Percentiles rank a stretch among this genome's conserved stretches.
Evolutionary conservation across 2,888 invertebrate species (phyloP).

Genomic region (Pollenia angustigena): DNA sequence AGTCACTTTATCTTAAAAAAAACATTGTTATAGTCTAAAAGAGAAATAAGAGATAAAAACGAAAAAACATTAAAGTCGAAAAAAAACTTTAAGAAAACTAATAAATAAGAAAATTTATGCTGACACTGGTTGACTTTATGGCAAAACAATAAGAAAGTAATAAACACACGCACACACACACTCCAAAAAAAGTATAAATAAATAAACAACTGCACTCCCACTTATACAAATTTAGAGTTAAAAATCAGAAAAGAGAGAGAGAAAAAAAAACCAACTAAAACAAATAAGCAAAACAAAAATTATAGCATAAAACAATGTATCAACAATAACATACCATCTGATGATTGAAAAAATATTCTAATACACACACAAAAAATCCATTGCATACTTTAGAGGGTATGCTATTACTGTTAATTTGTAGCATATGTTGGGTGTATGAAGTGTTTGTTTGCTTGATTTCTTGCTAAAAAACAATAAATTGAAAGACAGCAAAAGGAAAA

Average conservation of each 20-base stretch:
- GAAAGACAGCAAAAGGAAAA: neutral
- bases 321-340: conserved; percentile 27
- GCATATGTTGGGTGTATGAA: conserved; percentile 56
- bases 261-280: neutral
- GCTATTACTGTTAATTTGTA: conserved; percentile 59
- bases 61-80: neutral
- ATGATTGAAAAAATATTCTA: neutral
- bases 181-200: conserved; percentile 5
- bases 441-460: neutral
- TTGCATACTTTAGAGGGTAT: conserved; percentile 53
- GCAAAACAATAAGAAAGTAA: conserved; percentile 39
- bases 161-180: neutral
- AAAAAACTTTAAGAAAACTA: conserved; percentile 33
- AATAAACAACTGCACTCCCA: neutral
- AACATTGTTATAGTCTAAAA: neutral
- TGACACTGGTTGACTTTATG: conserved; percentile 68
- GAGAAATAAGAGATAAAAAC: neutral
- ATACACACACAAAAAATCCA: conserved; percentile 13
- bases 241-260: neutral
- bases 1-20: conserved; percentile 6
- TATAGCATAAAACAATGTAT: conserved; percentile 18
- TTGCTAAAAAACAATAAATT: conserved; percentile 6
- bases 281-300: conserved; percentile 27
- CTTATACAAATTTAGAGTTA: neutral
- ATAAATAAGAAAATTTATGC: conserved; percentile 64